A percentile compares a stretch with the other conserved stretches of the same genome.
phyloP scores from a whole-genome alignment of 2,888 invertebrate genomes.

The Hemistola chrysoprasaria region DNA sequence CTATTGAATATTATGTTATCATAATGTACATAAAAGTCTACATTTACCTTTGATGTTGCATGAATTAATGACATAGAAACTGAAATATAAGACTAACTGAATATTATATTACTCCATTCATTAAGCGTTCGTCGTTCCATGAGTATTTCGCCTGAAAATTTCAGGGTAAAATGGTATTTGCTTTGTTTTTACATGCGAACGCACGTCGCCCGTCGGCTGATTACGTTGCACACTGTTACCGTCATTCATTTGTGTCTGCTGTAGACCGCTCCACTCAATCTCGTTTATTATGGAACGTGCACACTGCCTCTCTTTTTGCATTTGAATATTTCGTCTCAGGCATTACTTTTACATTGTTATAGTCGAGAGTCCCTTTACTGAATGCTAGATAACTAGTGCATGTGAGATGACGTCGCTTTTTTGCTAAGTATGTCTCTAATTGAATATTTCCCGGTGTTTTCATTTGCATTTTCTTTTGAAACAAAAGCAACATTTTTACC shows the following conservation, averaged over 20 bases:
- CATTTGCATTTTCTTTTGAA: slow-evolving; percentile 11
- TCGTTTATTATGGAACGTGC: slow-evolving; percentile 76
- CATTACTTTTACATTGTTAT: slow-evolving; percentile 63
- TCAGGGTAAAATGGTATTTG: slow-evolving; percentile 53
- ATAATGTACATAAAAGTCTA: too few species aligned
- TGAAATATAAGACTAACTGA: slow-evolving; percentile 33
- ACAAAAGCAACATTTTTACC: background rate
- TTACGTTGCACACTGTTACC: slow-evolving; percentile 65
- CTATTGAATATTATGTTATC: too few species aligned
- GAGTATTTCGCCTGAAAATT: slow-evolving; percentile 44
- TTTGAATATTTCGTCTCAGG: slow-evolving; percentile 62
- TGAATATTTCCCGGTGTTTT: slow-evolving; percentile 28
- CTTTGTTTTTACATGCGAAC: slow-evolving; percentile 66
- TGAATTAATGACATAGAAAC: slow-evolving; percentile 16
- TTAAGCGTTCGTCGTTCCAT: slow-evolving; percentile 33
- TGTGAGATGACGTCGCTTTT: slow-evolving; percentile 34
- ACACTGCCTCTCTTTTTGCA: slow-evolving; percentile 64
- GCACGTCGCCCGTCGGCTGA: slow-evolving; percentile 69
- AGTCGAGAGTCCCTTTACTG: slow-evolving; percentile 36
- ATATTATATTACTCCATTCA: slow-evolving; percentile 36
- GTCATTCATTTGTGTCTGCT: slow-evolving; percentile 74
- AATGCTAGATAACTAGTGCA: slow-evolving; percentile 37
- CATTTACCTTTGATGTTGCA: background rate
- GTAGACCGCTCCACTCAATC: slow-evolving; percentile 73
- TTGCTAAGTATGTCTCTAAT: slow-evolving; percentile 32